These are phyloP conservation scores for Perca fluviatilis DNA, from an alignment of 2,113 vertebrate genomes.

Conservation along the genomic window DNA sequence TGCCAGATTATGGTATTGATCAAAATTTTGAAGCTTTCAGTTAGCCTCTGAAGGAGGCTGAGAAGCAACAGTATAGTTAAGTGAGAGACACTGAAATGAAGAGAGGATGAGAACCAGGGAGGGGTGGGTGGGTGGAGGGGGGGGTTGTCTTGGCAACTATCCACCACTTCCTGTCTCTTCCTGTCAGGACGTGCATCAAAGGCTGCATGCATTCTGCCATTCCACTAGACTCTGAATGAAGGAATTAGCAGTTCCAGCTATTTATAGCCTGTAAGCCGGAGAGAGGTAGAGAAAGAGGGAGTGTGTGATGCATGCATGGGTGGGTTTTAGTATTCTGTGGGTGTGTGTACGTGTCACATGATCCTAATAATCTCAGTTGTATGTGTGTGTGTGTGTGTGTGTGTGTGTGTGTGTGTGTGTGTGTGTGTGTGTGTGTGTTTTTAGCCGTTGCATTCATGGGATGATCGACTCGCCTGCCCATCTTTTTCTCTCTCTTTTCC, in stretches of 20 bases:
- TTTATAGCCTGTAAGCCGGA: slow-evolving; percentile 80
- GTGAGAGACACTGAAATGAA: slow-evolving; percentile 8
- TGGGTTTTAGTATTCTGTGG: slow-evolving; percentile 31
- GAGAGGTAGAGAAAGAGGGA: slow-evolving; percentile 33
- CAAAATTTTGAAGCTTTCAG: slow-evolving; percentile 18
- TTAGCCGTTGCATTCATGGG: slow-evolving; percentile 14
- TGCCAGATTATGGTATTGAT: slow-evolving; percentile 53
- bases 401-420: slow-evolving; percentile 29
- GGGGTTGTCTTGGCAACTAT: slow-evolving; percentile 73
- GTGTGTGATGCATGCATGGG: slow-evolving; percentile 31
- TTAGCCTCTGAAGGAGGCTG: slow-evolving; percentile 6
- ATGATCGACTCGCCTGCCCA: slow-evolving; percentile 24
- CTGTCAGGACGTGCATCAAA: slow-evolving; percentile 71
- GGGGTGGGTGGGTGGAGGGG: not conserved
- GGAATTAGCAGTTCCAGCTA: slow-evolving; percentile 84
- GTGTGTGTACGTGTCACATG: slow-evolving; percentile 42
- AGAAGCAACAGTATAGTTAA: slow-evolving; percentile 24
- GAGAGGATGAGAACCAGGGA: not conserved
- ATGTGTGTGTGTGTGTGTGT: slow-evolving; percentile 11
- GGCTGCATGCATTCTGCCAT: slow-evolving; percentile 66
- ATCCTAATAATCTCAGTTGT: slow-evolving; percentile 23
- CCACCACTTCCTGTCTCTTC: slow-evolving; percentile 71
- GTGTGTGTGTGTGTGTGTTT: slow-evolving; percentile 37
- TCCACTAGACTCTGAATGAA: slow-evolving; percentile 81
- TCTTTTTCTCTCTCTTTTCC: not conserved